Conservation (phyloP, 1,140 invertebrate species). For the Tenebrio molitor region DNA sequence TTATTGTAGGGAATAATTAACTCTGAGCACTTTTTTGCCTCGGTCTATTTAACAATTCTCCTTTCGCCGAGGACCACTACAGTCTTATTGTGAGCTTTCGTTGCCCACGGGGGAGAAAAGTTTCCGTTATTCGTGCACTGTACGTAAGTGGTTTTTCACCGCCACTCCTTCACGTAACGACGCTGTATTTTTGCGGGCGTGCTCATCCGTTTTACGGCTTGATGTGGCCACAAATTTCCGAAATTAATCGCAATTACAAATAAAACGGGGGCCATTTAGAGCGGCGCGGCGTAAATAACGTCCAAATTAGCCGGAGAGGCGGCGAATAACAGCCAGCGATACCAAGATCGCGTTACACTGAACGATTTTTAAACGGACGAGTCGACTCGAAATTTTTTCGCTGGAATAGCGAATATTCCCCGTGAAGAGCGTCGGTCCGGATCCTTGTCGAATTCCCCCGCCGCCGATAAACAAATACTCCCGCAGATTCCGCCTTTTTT, state of each 20-base stretch:
- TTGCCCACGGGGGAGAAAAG: not conserved
- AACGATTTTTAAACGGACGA: not conserved
- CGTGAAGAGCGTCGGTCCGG: no score
- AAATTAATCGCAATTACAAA: conserved; percentile 11
- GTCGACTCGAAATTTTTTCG: no score
- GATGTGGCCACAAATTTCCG: conserved; percentile 1
- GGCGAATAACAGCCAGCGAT: not conserved
- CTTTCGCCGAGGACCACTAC: conserved; percentile 29
- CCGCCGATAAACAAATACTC: no score
- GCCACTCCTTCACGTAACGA: conserved; percentile 9
- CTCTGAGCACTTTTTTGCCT: conserved; percentile 46
- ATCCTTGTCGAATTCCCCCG: no score
- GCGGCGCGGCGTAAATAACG: conserved; percentile 2
- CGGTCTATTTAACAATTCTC: conserved; percentile 47
- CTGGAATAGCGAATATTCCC: no score
- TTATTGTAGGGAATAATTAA: conserved; percentile 49
- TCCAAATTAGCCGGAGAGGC: not conserved
- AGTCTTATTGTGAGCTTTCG: conserved; percentile 12
- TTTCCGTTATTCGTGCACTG: conserved; percentile 20
- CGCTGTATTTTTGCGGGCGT: not conserved
- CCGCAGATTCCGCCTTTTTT: not conserved
- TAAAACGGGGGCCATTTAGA: not conserved
- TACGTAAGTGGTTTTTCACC: conserved; percentile 16
- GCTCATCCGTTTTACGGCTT: not conserved
- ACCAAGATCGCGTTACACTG: not conserved